A percentile compares a stretch with the other conserved stretches of the same genome.
Conservation (phyloP, 2,797 vertebrate genomes). For the Falco cherrug region DNA sequence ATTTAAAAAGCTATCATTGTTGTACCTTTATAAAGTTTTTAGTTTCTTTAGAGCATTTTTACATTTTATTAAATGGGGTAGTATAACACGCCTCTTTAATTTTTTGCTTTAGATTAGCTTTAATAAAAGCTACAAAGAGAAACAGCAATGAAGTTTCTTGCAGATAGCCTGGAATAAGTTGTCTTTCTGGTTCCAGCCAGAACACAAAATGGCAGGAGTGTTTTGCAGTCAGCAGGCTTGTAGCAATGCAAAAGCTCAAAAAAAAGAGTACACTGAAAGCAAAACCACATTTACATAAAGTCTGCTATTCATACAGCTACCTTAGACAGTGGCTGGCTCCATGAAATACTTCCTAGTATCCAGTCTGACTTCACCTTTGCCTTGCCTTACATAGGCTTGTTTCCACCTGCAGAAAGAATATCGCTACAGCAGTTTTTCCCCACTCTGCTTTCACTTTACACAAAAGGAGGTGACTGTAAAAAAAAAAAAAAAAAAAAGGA, state of each 20-base stretch:
- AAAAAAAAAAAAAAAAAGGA: background rate
- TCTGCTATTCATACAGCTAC: background rate
- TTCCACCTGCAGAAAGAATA: background rate
- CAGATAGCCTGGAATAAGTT: background rate
- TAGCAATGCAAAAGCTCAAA: background rate
- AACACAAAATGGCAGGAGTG: background rate
- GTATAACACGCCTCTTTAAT: background rate
- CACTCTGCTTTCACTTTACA: background rate
- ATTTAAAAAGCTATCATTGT: background rate
- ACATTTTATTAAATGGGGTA: background rate
- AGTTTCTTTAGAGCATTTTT: background rate
- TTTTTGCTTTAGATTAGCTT: background rate
- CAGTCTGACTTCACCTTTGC: background rate
- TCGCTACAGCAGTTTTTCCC: background rate
- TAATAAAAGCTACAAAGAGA: background rate
- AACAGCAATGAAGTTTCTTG: background rate
- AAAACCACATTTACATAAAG: background rate
- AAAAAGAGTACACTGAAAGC: background rate
- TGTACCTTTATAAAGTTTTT: background rate
- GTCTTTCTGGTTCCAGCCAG: background rate
- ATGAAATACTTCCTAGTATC: background rate
- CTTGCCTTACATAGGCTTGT: fast-evolving
- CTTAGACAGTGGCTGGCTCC: background rate
- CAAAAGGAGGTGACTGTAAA: background rate
- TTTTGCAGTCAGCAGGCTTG: background rate